Conservation (phyloP, 2,113 vertebrate genomes). For the Scartelaos histophorus region DNA sequence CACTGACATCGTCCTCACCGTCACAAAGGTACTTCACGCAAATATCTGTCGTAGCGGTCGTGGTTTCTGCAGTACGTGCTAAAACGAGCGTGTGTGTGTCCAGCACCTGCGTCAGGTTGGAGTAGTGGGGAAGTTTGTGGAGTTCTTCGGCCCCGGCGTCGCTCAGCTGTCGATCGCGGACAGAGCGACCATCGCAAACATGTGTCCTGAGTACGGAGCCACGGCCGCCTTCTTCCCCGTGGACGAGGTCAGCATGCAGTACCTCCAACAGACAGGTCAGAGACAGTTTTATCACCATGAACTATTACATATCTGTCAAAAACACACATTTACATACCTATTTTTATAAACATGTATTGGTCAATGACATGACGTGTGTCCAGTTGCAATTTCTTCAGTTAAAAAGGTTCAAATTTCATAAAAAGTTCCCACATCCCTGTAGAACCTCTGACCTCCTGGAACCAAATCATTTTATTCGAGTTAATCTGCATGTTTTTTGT, state of each 20-base stretch:
- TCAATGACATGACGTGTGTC: too few species aligned
- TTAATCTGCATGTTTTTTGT: too few species aligned
- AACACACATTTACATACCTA: too few species aligned
- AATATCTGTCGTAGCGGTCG: neutral
- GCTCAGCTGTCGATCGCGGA: slow-evolving; percentile 94
- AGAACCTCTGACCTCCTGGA: too few species aligned
- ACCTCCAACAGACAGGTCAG: slow-evolving; percentile 91
- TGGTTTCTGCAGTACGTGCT: neutral
- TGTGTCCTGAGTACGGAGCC: slow-evolving; percentile 98
- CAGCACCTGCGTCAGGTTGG: slow-evolving; percentile 96
- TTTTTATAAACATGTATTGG: too few species aligned
- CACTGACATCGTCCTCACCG: slow-evolving; percentile 96
- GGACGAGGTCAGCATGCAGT: slow-evolving; percentile 87
- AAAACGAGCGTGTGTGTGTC: neutral
- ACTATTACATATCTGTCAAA: too few species aligned
- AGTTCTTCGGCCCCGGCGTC: slow-evolving; percentile 95
- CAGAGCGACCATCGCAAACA: slow-evolving; percentile 96
- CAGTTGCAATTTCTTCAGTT: too few species aligned
- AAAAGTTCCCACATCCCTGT: too few species aligned
- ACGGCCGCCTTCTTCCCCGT: slow-evolving; percentile 96
- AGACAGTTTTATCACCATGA: neutral
- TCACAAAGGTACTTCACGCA: slow-evolving; percentile 86
- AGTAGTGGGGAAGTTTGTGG: slow-evolving; percentile 96
- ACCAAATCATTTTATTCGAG: too few species aligned
- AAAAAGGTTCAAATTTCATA: too few species aligned